These are phyloP conservation scores for Fragum whitleyi DNA, from an alignment of 2,888 invertebrate species.

Conservation along the genomic window DNA sequence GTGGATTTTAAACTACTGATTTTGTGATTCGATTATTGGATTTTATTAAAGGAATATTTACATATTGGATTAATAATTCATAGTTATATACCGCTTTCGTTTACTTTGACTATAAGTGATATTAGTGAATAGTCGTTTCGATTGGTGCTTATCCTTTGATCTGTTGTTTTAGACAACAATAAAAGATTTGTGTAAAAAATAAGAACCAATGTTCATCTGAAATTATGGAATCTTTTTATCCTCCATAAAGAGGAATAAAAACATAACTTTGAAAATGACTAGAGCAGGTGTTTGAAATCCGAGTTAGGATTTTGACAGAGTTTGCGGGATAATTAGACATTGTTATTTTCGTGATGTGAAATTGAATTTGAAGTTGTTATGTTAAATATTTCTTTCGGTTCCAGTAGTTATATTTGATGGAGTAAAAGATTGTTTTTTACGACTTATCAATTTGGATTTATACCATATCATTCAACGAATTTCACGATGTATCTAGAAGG, in stretches of 20 bases:
- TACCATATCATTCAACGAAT: background rate
- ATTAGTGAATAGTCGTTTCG: background rate
- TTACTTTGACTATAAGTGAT: background rate
- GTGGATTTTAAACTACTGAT: slow-evolving; percentile 13
- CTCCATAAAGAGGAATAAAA: background rate
- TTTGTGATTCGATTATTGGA: slow-evolving; percentile 16
- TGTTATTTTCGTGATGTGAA: background rate
- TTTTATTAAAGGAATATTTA: slow-evolving; percentile 20
- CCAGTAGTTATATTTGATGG: background rate
- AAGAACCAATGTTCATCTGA: background rate
- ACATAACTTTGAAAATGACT: background rate
- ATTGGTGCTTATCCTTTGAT: slow-evolving; percentile 1
- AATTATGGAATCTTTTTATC: slow-evolving; percentile 22
- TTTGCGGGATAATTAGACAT: background rate
- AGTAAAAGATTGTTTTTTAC: background rate
- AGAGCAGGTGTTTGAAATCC: background rate
- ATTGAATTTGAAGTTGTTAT: background rate
- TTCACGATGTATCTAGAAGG: background rate
- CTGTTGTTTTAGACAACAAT: slow-evolving; percentile 10
- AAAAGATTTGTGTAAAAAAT: background rate
- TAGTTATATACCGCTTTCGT: background rate
- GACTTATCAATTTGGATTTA: slow-evolving; percentile 11
- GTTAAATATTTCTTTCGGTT: background rate
- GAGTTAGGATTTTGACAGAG: background rate
- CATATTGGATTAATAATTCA: slow-evolving; percentile 18